Evolutionary conservation across 2,888 invertebrate genomes (phyloP).

Genomic region (Tyria jacobaeae): DNA sequence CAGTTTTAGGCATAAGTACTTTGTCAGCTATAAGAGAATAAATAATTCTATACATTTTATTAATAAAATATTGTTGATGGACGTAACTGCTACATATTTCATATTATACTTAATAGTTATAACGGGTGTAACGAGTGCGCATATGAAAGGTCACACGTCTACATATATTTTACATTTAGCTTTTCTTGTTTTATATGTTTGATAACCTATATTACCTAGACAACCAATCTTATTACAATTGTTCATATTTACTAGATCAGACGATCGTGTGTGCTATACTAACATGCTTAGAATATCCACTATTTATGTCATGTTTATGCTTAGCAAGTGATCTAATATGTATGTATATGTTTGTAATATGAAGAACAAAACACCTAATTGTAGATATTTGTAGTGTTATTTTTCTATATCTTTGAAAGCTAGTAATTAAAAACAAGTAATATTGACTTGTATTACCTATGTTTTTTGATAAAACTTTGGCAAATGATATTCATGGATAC

Average conservation of each 20-base stretch:
- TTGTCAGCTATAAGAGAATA: conserved; percentile 17
- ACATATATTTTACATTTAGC: not conserved
- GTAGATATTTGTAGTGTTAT: too few species aligned
- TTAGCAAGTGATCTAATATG: too few species aligned
- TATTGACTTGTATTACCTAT: too few species aligned
- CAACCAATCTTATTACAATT: not conserved
- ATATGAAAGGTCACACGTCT: not conserved
- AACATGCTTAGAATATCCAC: too few species aligned
- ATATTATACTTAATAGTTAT: not conserved
- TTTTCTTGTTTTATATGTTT: not conserved
- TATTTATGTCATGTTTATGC: too few species aligned
- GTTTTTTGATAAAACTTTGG: too few species aligned
- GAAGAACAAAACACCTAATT: too few species aligned
- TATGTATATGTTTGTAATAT: too few species aligned
- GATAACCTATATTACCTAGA: not conserved
- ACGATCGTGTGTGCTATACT: too few species aligned
- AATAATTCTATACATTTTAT: not conserved
- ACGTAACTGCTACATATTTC: not conserved
- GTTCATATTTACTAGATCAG: too few species aligned
- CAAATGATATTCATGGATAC: not conserved
- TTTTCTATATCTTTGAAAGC: too few species aligned
- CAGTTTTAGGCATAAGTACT: conserved; percentile 40
- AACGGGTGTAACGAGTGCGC: not conserved
- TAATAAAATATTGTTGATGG: not conserved
- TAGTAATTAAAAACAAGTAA: too few species aligned